A percentile compares a stretch with the other conserved stretches of the same genome.
phyloP scores from a whole-genome alignment of 1,140 invertebrate genomes.

The Drosophila malerkotliana region DNA sequence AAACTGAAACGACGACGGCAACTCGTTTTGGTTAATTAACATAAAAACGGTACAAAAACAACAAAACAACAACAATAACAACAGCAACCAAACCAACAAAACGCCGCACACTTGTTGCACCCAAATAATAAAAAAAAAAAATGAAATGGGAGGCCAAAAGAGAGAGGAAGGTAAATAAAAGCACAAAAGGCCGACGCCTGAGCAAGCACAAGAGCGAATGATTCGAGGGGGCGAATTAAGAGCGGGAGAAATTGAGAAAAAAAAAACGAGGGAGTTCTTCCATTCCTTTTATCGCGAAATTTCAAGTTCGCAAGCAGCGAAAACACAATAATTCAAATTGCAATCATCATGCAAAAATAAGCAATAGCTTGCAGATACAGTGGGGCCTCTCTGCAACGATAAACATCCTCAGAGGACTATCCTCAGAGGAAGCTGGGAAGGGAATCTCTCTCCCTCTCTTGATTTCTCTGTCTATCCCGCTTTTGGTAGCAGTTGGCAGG shows the following conservation, averaged over 20 bases:
- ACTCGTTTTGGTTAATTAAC: conserved; percentile 73
- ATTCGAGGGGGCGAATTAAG: conserved; percentile 8
- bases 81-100: conserved; percentile 10
- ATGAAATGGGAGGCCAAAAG: neutral
- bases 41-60: conserved; percentile 65
- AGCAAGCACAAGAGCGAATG: conserved; percentile 55
- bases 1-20: conserved; percentile 40
- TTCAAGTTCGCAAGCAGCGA: conserved; percentile 12
- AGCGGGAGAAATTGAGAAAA: conserved; percentile 7
- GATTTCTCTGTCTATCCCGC: too few species aligned
- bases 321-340: conserved; percentile 1
- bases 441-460: too few species aligned
- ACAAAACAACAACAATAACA: conserved; percentile 5
- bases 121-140: conserved; percentile 7
- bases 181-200: conserved; percentile 37
- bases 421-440: too few species aligned
- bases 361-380: conserved; percentile 1
- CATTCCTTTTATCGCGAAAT: conserved; percentile 24
- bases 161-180: conserved; percentile 37
- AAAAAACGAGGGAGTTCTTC: conserved; percentile 16
- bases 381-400: neutral
- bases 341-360: conserved; percentile 13
- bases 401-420: too few species aligned
- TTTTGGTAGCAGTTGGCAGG: too few species aligned
- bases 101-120: conserved; percentile 66